Base-by-base conservation (phyloP, 1,140 invertebrate genomes). In the Aphis gossypii region DNA sequence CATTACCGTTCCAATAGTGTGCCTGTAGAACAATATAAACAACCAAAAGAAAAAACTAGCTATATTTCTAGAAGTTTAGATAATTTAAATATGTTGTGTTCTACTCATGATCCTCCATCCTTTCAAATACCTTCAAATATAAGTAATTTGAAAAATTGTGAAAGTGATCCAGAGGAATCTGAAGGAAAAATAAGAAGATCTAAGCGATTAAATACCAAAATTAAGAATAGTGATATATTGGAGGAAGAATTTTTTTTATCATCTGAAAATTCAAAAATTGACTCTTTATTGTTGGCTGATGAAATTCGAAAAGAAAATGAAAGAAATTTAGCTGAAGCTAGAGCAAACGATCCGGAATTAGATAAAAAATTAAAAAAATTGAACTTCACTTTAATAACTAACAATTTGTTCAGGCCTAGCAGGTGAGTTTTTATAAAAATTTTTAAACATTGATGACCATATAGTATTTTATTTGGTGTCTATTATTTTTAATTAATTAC, bases 201-300 rank as follows among this genome's bases (percentile, higher is more conserved):
- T 18, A 93, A 93, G n/a, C 48, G 92, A 41, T 93, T 93, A 86
- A 93, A 82, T 93, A 86, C 11, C 2, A 93, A 93, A 93, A 48
- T 30, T 20, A 93, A 93, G 35, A 18, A 11, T 41, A n/a, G 21
- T 51, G 76, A 93, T 93, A 93, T 86, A 6, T 30, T 93, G 8
- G 92, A 93, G 6, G 48, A 86, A 25, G 14, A 82, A 51, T 82
- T 56, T 84, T 54, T 54, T 1, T n/a, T 93, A 41, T 35, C 84
- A 56, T 56, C 35, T 56, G 25, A 93, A n/a, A 35, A 86, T 21
- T 86, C 35, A 54, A 86, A 84, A 56, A 5, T 8, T 56, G 48
- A 93, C 38, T 93, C 41, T 54, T 93, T 93, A 56, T 18, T n/a
- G 20, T 44, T 86, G 20, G 92, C 92, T 25, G 25, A 84, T 4